Base-by-base conservation (phyloP, 2,113 vertebrate species). In the Potamarius usumacintae region DNA sequence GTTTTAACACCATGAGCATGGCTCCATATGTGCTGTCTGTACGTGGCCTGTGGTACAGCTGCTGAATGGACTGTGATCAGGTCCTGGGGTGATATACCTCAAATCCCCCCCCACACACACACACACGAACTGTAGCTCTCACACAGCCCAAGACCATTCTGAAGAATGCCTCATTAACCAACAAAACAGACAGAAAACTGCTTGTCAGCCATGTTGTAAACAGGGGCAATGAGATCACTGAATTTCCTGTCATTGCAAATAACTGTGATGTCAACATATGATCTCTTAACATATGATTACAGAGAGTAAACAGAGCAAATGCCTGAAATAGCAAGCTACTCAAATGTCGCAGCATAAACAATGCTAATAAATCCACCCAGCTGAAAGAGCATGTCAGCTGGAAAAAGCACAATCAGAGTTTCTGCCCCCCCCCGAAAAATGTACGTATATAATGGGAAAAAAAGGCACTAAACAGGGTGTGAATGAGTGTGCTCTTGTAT, bases 401-500 rank as follows among this genome's bases (percentile, higher is more conserved):
- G 53, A 50, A 58, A 86, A 58, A 48, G 69, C 30, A 74, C 50
- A 74, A 65, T 52, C 22, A 12, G 1, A 15, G 53, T 67, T 50
- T 80, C 20, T 10, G 48, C 58, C 55, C 22, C 82, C 7, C n/a
- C 63, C 27, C 82, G 22, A 65, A 62, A 65, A 57, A 57, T 12
- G 50, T 30, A 30, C 30, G 30, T 48, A 18, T 53, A n/a, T 20
- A 74, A 62, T 22, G 17, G 18, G 30, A 0, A 34, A 27, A 78
- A 50, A 62, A 48, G 83, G 67, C 71, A 72, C 63, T 76, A 67
- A 86, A 84, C 67, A 52, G 78, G 57, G 34, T 27, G 67, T 11
- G 30, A 82, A 76, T 27, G 83, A 83, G 86, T 18, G 52, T 91
- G 90, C 91, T 92, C 92, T 85, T 89, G 91, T 92, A 92, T 88